Percentiles rank a stretch among this genome's conserved stretches.
Evolutionary conservation across 2,888 invertebrate species (phyloP).

Genomic region (Chironomus tentans): DNA sequence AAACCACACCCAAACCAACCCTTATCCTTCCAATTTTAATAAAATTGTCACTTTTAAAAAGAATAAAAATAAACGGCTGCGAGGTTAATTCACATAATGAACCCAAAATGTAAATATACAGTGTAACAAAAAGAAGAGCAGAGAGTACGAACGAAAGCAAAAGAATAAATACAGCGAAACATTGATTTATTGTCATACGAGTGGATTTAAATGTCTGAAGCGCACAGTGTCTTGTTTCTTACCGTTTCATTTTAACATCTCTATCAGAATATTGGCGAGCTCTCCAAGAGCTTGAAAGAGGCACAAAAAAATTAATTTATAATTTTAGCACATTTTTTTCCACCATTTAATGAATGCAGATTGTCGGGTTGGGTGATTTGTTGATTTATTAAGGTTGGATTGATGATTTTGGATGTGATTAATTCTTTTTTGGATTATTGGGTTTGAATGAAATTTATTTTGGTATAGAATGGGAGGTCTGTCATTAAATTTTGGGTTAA

Average conservation of each 20-base stretch:
- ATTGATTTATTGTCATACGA: slow-evolving; percentile 23
- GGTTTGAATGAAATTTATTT: no score
- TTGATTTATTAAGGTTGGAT: no score
- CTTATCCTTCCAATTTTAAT: no score
- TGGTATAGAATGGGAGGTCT: no score
- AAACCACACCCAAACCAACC: no score
- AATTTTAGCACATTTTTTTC: not conserved
- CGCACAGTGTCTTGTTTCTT: slow-evolving; percentile 4
- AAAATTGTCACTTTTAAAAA: not conserved
- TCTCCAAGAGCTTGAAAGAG: not conserved
- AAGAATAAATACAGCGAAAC: not conserved
- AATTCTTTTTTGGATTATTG: no score
- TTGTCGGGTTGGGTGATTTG: not conserved
- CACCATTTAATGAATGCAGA: not conserved
- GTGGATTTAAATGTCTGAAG: slow-evolving; percentile 15
- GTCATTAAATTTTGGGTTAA: no score
- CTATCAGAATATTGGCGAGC: slow-evolving; percentile 4
- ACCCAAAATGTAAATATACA: slow-evolving; percentile 18
- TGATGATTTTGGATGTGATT: no score
- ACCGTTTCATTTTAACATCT: slow-evolving; percentile 12
- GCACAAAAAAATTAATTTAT: slow-evolving; percentile 12
- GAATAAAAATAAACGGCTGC: not conserved
- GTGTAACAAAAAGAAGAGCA: not conserved
- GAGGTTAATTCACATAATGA: slow-evolving; percentile 21
- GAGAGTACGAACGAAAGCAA: not conserved